These are phyloP conservation scores for Eupithecia inturbata DNA, from an alignment of 2,888 invertebrate species.

Conservation along the genomic window DNA sequence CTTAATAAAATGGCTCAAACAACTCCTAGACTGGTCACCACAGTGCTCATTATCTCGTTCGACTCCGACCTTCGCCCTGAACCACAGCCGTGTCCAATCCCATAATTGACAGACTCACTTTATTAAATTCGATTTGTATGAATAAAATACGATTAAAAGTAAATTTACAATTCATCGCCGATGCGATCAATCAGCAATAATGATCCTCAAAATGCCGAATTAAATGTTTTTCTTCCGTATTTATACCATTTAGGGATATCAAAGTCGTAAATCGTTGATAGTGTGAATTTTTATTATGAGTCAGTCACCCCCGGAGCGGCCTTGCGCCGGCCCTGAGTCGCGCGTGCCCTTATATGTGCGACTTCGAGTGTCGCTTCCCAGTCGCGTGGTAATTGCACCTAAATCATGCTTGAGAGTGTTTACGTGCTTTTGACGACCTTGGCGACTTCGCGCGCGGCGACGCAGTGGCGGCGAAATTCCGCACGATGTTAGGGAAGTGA, in stretches of 20 bases:
- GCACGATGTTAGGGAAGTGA: constrained; percentile 21
- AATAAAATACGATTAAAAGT: constrained; percentile 39
- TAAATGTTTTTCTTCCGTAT: constrained; percentile 63
- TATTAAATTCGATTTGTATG: constrained; percentile 39
- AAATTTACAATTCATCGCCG: constrained; percentile 43
- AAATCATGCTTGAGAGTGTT: constrained; percentile 53
- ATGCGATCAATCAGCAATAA: constrained; percentile 56
- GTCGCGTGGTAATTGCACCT: constrained; percentile 66
- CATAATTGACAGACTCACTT: constrained; percentile 38
- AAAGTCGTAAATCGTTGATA: constrained; percentile 65
- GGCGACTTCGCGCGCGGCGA: constrained; percentile 32
- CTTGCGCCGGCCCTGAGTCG: constrained; percentile 54
- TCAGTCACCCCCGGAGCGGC: constrained; percentile 66
- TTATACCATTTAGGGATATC: constrained; percentile 62
- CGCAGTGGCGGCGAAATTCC: constrained; percentile 20
- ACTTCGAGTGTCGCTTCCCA: constrained; percentile 54
- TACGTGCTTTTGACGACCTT: constrained; percentile 35
- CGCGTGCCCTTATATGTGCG: constrained; percentile 57
- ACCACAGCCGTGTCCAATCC: constrained; percentile 40
- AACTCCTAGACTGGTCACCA: constrained; percentile 16
- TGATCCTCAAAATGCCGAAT: constrained; percentile 37
- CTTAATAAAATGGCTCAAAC: constrained; percentile 26
- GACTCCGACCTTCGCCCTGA: constrained; percentile 31
- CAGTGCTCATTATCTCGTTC: constrained; percentile 24
- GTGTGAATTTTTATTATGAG: constrained; percentile 70